Evolutionary conservation across 2,888 invertebrate genomes (phyloP), one percentile per base, ranked within the genome.

Genomic region (Zygaena filipendulae): DNA sequence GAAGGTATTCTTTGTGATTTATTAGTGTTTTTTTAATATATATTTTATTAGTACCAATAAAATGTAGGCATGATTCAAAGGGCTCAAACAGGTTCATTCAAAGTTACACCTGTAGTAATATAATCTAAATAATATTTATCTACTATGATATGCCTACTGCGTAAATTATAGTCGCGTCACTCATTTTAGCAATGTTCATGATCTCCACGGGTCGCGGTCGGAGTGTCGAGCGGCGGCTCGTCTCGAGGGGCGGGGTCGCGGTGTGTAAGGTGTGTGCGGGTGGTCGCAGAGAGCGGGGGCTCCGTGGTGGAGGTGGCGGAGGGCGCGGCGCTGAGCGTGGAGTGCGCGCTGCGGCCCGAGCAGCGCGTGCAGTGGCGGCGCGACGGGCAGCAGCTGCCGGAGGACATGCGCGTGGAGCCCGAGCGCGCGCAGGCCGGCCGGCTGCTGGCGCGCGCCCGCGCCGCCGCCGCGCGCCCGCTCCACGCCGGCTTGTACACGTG

Each of bases 401-500:
- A 49, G 42, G 63, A 56, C 48, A 38, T 42, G 22, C 43, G 47
- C 24, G 37, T 44, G 23, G 47, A 42, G 29, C 46, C 47, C 33
- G 56, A 48, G 36, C 3, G 42, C 38, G 6, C 33, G 30, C 24
- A 29, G 33, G 43, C 33, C 32, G 45, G 39, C 31, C 39, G 52
- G 11, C 49, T 60, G 20, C 37, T 48, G 32, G 64, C 60, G 38
- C 58, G 57, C 29, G 52, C 64, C 47, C 43, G 36, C 35, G 54
- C 58, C 40, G 25, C 51, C 29, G 45, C 47, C 37, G 60, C 63
- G 32, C 55, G 57, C 38, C 25, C 48, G 25, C 43, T 37, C 24
- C 66, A 62, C 56, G 57, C 61, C 46, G 64, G 64, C 49, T 43
- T 52, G 31, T 68, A 67, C 64, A 52, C 64, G 39, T 67, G 64